Base-by-base conservation (phyloP, 2,797 vertebrate species). In the Knipowitschia caucasica region DNA sequence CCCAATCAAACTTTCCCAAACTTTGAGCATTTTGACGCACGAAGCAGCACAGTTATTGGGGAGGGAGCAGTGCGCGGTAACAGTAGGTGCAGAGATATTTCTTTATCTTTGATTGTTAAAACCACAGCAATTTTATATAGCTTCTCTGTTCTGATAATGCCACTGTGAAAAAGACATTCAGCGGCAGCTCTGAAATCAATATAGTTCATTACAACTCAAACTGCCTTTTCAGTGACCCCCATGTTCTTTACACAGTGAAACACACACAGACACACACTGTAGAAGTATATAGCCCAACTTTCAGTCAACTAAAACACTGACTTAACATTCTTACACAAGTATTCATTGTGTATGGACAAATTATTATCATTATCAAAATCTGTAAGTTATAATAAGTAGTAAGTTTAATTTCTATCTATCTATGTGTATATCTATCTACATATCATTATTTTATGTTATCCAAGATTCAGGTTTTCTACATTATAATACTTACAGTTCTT, bases 101-200 rank as follows among this genome's bases (percentile, higher is more conserved):
- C 81, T 89, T 89, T 78, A 84, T 89, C 86, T 85, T 43, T 84
- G 88, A 89, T 90, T 85, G 89, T 90, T 90, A 89, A 88, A 91
- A 89, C 80, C 68, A 56, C 69, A 74, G 85, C 90, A 91, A 91
- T 91, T 91, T 89, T 88, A 89, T 89, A 85, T 83, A 89, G 83
- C 81, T 85, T 82, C 77, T 81, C 81, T 87, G 70, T 78, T 82
- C 83, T 88, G 85, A 89, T 88, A 90, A 91, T 89, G 86, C 81
- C 83, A 59, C 81, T 61, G 74, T 52, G 65, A 86, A 83, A 81
- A 86, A 85, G 77, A 83, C 82, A 85, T 88, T 90, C 86, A 90
- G 88, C 88, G 78, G 80, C 78, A 84, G 83, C 84, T 84, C 75
- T 83, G 79, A 90, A 91, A 92, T 92, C 90, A 87, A 92, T 92